Percentiles rank a stretch among this genome's conserved stretches.
These are phyloP conservation scores for Hozukius guyotensis DNA, from an alignment of 2,797 vertebrate species.

Conservation along the genomic window DNA sequence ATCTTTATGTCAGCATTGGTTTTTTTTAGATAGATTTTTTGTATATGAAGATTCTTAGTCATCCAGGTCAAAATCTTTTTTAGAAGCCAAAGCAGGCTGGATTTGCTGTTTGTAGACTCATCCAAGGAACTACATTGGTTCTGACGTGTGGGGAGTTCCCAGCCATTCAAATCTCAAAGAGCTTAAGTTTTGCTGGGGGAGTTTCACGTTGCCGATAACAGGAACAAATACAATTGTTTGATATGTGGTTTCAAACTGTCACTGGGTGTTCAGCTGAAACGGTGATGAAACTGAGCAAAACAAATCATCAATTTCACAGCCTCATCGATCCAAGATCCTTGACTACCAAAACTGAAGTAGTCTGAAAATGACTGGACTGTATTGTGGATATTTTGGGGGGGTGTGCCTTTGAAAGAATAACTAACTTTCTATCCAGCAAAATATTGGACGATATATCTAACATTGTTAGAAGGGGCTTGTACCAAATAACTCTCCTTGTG, in stretches of 20 bases:
- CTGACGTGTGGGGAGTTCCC: constrained; percentile 24
- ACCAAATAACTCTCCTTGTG: background rate
- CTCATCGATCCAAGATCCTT: background rate
- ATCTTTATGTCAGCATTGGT: background rate
- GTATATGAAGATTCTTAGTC: constrained; percentile 1
- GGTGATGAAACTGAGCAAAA: background rate
- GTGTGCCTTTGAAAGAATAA: background rate
- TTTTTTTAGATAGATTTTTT: background rate
- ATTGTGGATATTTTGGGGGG: background rate
- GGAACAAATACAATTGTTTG: constrained; percentile 4
- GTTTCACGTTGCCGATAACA: constrained; percentile 4
- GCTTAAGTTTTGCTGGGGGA: background rate
- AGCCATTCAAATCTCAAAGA: background rate
- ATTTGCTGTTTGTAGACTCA: constrained; percentile 4
- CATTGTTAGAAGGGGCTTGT: background rate
- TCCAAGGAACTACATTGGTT: background rate
- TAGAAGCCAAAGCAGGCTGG: background rate
- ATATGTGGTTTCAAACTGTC: constrained; percentile 12
- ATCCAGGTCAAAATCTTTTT: constrained; percentile 3
- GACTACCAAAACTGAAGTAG: background rate
- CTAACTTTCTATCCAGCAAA: background rate
- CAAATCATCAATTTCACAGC: background rate
- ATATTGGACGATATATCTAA: background rate
- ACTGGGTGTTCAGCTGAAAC: background rate
- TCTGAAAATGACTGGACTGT: background rate